phyloP scores from a whole-genome alignment of 2,113 vertebrate species.

The Mirounga angustirostris region DNA sequence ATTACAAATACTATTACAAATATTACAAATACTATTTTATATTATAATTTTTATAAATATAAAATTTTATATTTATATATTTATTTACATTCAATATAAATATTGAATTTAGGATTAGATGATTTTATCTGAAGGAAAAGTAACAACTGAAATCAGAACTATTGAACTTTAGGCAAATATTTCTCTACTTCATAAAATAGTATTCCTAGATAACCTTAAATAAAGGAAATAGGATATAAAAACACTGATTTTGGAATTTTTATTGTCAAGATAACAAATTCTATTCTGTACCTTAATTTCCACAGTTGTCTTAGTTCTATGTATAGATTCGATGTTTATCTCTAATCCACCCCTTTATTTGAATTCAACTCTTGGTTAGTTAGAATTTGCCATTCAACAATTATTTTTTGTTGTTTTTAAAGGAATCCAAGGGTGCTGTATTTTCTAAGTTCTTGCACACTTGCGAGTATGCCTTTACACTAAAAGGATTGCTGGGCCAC shows the following conservation, averaged over 20 bases:
- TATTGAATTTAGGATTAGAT: conserved; percentile 7
- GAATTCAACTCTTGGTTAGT: not conserved
- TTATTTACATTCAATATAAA: not conserved
- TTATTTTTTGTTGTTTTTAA: not conserved
- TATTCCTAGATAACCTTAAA: not conserved
- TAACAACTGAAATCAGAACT: conserved; percentile 14
- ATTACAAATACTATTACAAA: not conserved
- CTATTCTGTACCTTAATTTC: not conserved
- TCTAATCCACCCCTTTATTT: not conserved
- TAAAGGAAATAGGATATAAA: not conserved
- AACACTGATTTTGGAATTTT: not conserved
- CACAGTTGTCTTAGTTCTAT: not conserved
- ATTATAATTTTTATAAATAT: not conserved
- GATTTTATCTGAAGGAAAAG: conserved; percentile 35
- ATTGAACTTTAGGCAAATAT: not conserved
- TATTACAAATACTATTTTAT: not conserved
- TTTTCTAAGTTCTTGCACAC: not conserved
- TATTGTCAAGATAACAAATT: not conserved
- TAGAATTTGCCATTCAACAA: not conserved
- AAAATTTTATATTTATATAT: too few relatives aligned
- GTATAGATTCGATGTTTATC: not conserved
- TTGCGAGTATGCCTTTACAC: not conserved
- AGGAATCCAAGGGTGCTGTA: not conserved
- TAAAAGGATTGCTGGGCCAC: not conserved
- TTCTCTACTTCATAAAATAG: conserved; percentile 15